Evolutionary conservation across 35 echinoderm and acorn worm genomes (phyloP).

Genomic region (Lytechinus variegatus): DNA sequence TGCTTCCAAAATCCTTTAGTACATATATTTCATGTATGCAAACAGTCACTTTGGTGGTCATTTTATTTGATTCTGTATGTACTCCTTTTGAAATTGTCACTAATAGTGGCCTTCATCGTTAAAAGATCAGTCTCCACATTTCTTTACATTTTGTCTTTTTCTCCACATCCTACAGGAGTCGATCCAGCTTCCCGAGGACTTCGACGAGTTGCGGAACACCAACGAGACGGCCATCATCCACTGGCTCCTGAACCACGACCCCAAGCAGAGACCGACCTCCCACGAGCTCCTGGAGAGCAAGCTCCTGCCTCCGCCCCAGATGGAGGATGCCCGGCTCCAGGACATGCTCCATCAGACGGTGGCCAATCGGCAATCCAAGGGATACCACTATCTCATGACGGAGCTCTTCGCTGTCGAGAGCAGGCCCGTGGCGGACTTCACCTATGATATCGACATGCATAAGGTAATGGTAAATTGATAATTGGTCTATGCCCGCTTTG

Average conservation of each 20-base stretch:
- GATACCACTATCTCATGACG: slow-evolving; percentile 76
- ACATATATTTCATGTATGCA: too few relatives aligned
- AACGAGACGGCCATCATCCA: slow-evolving; percentile 67
- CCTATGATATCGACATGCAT: slow-evolving; percentile 91
- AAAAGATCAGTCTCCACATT: too few relatives aligned
- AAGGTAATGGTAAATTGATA: slow-evolving; percentile 57
- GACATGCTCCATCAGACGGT: slow-evolving; percentile 92
- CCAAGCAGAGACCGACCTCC: slow-evolving; percentile 77
- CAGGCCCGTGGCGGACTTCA: slow-evolving; percentile 72
- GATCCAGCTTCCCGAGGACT: slow-evolving; percentile 89
- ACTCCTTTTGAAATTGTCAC: too few relatives aligned
- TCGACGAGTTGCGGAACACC: slow-evolving; percentile 59
- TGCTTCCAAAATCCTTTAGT: too few relatives aligned
- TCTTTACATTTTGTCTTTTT: too few relatives aligned
- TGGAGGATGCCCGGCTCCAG: slow-evolving; percentile 89
- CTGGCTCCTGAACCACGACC: slow-evolving; percentile 96
- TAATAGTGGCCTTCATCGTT: too few relatives aligned
- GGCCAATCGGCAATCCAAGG: slow-evolving; percentile 82
- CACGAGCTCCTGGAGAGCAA: slow-evolving; percentile 83
- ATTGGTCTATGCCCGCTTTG: too few relatives aligned
- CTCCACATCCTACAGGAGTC: slow-evolving; percentile 58
- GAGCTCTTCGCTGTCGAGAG: slow-evolving; percentile 76
- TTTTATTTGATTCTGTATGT: too few relatives aligned
- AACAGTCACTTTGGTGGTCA: too few relatives aligned
- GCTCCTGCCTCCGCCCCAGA: slow-evolving; percentile 85